These are phyloP conservation scores for Geophilus truncorum DNA, from an alignment of 2,888 invertebrate genomes.

Conservation along the genomic window DNA sequence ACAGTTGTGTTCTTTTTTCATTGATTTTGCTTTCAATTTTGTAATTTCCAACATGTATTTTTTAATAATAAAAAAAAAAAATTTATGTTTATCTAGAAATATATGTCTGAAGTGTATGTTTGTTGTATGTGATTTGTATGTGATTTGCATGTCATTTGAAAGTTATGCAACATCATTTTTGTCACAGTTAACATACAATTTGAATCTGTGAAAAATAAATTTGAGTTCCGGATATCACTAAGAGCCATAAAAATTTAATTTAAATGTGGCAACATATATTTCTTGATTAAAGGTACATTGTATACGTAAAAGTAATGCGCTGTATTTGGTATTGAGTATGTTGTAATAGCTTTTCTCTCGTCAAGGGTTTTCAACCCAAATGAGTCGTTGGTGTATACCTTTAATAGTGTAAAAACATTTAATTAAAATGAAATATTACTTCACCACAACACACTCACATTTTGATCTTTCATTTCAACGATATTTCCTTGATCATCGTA, in stretches of 20 bases:
- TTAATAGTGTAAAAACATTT: neutral
- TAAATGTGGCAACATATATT: neutral
- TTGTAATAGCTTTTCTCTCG: neutral
- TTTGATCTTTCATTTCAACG: constrained; percentile 61
- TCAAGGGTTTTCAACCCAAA: neutral
- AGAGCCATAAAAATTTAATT: neutral
- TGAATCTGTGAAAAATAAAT: neutral
- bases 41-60: no score
- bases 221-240: neutral
- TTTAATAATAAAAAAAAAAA: no score
- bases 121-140: no score
- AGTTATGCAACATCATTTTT: no score
- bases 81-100: no score
- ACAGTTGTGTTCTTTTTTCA: no score
- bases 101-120: no score
- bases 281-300: neutral
- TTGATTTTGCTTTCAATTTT: no score
- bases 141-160: no score
- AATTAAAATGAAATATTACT: neutral
- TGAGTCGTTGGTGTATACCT: neutral
- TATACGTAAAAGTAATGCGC: neutral
- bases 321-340: neutral
- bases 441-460: constrained; percentile 42
- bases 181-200: no score
- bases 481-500: constrained; percentile 68